Evolutionary conservation across 2,797 vertebrate genomes (phyloP).

Genomic region (Coregonus sp.): DNA sequence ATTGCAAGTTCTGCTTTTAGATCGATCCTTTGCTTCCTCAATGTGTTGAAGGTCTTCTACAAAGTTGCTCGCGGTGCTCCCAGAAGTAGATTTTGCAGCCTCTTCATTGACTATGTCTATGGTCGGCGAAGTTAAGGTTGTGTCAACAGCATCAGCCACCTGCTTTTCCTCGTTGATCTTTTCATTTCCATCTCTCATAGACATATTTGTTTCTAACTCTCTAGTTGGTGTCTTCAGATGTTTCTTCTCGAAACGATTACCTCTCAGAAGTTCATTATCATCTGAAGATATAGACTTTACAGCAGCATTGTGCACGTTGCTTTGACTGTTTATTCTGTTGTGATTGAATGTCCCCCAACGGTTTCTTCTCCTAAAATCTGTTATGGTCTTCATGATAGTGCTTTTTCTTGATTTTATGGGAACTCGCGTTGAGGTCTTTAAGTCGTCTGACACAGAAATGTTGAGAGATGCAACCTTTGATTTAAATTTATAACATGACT

Average conservation of each 20-base stretch:
- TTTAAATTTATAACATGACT: neutral
- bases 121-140: neutral
- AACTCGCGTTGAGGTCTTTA: neutral
- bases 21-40: neutral
- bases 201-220: neutral
- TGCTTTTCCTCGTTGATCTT: neutral
- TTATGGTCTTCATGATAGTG: neutral
- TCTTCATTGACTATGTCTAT: neutral
- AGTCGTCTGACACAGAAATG: neutral
- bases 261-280: neutral
- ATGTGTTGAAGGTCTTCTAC: neutral
- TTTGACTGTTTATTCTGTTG: neutral
- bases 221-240: neutral
- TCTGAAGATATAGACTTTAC: neutral
- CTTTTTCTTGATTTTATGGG: neutral
- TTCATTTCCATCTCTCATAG: neutral
- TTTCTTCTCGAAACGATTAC: neutral
- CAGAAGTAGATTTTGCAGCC: neutral
- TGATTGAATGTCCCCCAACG: neutral
- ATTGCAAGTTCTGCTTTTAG: neutral
- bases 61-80: neutral
- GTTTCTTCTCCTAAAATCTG: conserved; percentile 6
- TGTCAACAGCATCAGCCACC: neutral
- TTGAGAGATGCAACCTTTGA: neutral
- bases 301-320: neutral